A percentile compares a stretch with the other conserved stretches of the same genome.
phyloP scores from a whole-genome alignment of 2,113 vertebrate species.

The Crypturellus undulatus region DNA sequence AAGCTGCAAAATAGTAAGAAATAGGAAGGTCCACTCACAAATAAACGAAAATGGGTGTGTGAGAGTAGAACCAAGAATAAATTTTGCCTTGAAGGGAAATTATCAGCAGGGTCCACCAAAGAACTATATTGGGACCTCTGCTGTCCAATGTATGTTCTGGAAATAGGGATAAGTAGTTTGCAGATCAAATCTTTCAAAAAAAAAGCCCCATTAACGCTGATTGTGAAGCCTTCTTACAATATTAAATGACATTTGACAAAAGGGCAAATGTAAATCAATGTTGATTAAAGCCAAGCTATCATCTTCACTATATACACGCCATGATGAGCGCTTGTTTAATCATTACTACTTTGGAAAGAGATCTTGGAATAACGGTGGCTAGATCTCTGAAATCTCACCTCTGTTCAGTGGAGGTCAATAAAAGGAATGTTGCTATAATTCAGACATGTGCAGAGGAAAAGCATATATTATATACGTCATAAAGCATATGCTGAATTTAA shows the following conservation, averaged over 20 bases:
- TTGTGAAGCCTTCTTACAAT: background rate
- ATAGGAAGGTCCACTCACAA: rapidly evolving
- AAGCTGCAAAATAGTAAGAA: background rate
- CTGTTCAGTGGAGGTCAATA: background rate
- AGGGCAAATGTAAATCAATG: background rate
- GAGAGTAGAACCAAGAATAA: background rate
- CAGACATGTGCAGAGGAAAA: background rate
- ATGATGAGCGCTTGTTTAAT: background rate
- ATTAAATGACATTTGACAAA: background rate
- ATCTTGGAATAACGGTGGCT: background rate
- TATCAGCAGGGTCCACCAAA: too few relatives aligned
- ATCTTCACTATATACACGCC: background rate
- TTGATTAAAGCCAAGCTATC: background rate
- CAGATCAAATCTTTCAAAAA: background rate
- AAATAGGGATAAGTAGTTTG: background rate
- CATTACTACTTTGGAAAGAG: background rate
- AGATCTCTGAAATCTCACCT: background rate
- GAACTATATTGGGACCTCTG: background rate
- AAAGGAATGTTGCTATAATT: background rate
- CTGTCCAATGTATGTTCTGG: background rate
- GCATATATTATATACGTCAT: background rate
- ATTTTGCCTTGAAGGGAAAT: background rate
- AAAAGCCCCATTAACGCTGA: background rate
- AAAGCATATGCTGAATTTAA: background rate
- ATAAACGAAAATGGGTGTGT: background rate